Conservation (phyloP, 2,888 invertebrate species). For the Ceriagrion tenellum region DNA sequence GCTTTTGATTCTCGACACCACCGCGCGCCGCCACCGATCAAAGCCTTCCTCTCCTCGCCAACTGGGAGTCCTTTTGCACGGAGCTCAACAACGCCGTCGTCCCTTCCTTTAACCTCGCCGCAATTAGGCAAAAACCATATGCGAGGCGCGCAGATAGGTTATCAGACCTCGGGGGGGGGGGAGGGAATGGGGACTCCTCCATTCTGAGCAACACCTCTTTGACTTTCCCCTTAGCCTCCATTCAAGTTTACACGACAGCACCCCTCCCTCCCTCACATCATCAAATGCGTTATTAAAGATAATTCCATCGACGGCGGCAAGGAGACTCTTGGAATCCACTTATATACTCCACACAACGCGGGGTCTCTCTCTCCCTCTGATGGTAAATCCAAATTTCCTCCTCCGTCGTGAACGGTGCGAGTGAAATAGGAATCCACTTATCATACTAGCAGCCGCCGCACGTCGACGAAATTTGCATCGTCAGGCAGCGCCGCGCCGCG, state of each 20-base stretch:
- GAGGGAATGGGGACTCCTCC: background rate
- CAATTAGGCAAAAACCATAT: background rate
- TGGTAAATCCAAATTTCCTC: conserved; percentile 26
- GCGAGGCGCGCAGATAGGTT: background rate
- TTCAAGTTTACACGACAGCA: background rate
- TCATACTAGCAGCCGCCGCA: background rate
- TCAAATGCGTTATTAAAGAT: background rate
- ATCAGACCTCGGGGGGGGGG: background rate
- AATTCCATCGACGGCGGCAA: background rate
- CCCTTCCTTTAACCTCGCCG: too few relatives aligned
- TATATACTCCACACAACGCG: background rate
- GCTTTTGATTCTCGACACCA: too few relatives aligned
- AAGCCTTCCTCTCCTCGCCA: too few relatives aligned
- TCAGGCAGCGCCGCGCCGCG: background rate
- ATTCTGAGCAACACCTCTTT: background rate
- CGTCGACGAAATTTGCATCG: conserved; percentile 21
- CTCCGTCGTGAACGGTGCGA: background rate
- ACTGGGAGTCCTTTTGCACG: too few relatives aligned
- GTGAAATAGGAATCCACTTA: conserved; percentile 20
- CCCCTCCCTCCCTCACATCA: too few relatives aligned
- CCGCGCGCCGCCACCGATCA: too few relatives aligned
- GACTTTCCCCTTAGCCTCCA: background rate
- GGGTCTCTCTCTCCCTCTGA: background rate
- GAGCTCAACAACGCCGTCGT: too few relatives aligned
- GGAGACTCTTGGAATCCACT: background rate